These are phyloP conservation scores for Mythimna impura DNA, from an alignment of 2,888 invertebrate genomes.

Conservation along the genomic window DNA sequence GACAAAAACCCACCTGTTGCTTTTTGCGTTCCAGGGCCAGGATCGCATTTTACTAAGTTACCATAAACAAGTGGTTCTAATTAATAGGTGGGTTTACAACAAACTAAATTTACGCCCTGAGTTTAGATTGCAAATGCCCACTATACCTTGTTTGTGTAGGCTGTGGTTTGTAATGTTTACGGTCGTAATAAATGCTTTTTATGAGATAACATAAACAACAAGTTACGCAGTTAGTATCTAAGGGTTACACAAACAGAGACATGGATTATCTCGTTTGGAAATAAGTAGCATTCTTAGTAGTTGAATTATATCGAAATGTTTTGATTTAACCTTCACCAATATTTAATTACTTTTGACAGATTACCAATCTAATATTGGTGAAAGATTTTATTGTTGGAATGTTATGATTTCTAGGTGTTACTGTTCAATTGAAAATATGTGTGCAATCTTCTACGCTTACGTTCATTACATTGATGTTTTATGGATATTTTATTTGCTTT, in stretches of 20 bases:
- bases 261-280: conserved; percentile 11
- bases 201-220: conserved; percentile 29
- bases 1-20: too few relatives aligned
- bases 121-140: conserved; percentile 7
- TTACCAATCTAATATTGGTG: too few relatives aligned
- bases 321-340: not conserved
- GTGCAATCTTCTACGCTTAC: not conserved
- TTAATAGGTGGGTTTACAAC: too few relatives aligned
- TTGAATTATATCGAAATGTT: conserved; percentile 1
- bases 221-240: conserved; percentile 8
- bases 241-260: conserved; percentile 42
- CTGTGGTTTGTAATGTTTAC: conserved; percentile 8
- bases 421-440: not conserved
- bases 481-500: not conserved
- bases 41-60: not conserved
- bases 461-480: not conserved
- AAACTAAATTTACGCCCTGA: conserved; percentile 3
- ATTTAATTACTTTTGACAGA: too few relatives aligned
- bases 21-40: too few relatives aligned
- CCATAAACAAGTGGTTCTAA: not conserved
- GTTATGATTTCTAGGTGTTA: not conserved
- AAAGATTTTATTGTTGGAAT: not conserved
- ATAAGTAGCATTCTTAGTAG: not conserved
- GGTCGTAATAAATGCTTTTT: conserved; percentile 21
- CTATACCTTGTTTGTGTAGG: conserved; percentile 9